Evolutionary conservation across 2,888 invertebrate genomes (phyloP), one percentile per base, ranked within the genome.

Genomic region (Lobophora halterata): DNA sequence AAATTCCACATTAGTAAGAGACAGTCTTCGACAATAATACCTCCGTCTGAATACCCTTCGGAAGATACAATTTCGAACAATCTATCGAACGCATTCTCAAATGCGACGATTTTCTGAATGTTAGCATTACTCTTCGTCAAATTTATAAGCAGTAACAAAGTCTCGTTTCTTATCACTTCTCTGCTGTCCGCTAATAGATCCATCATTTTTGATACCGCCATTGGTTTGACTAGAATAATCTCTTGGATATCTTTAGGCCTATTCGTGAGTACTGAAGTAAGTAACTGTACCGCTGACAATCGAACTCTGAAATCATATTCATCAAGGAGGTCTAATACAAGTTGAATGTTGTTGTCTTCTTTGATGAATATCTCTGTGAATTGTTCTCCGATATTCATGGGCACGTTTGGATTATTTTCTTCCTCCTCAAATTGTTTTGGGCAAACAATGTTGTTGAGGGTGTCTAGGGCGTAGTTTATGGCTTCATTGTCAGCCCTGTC

Each of bases 361-460:
- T 98, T 98, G 16, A 97, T 94, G 73, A 97, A 98, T 90, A 98
- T 98, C 83, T 98, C 98, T 0, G 98, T 97, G 75, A 98, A 99
- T 65, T 97, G 96, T 67, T 95, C 95, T 1, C 97, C 97, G 12
- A 97, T 91, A 71, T 94, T 94, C 40, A 91, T 88, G 25, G 89
- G 89, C 1, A 90, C 88, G 18, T 82, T 83, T 0, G 91, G 90
- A 55, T 91, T 91, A 47, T 92, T 91, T 29, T 91, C 91, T 73
- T 96, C 96, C 60, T 95, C 95, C 13, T 95, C 95, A 57, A 95
- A 95, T 39, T 91, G 90, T 55, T 93, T 91, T 3, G 93, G 92
- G 8, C 93, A 93, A 63, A 97, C 96, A 27, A 99, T 91, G 72
- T 98, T 97, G 71, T 94, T 95, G 6, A 99, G 89, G 0, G 97